Base-by-base conservation (phyloP, 2,888 invertebrate genomes). In the Parelbella ahira region DNA sequence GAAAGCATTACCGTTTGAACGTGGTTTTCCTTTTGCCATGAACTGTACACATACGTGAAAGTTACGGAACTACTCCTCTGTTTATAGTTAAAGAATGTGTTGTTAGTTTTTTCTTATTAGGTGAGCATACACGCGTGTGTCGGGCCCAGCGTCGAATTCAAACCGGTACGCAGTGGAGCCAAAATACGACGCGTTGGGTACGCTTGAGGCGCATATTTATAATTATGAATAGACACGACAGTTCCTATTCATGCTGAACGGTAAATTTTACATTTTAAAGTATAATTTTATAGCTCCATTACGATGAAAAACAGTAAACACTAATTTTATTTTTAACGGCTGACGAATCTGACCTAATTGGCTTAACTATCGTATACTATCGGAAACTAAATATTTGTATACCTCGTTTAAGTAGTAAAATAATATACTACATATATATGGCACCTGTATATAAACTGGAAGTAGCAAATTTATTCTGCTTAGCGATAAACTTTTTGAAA, bases 71-170 rank as follows among this genome's bases (percentile, higher is more conserved):
- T 21, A 29, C 1, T 13, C 27, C 32, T 39, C 23, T 37, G 24
- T 48, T 47, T 50, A 45, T 36, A 46, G 47, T 33, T 37, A 27
- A 44, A 44, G 47, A 50, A 55, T 51, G 38, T 27, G 37, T 32
- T 39, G 37, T 37, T 44, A 36, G 43, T n/a, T 36, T 29, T 44
- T 32, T 41, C 38, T 36, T 44, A 42, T 41, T 45, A 36, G 43
- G 48, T 36, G 25, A 33, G 34, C 23, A 23, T 23, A 13, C 13
- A 21, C 28, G 10, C 28, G 24, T 4, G 4, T 8, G 6, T 13
- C 20, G n/a, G 38, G 41, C 29, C 12, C 23, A 44, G 38, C 23
- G 41, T 46, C 15, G 29, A 39, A 49, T 45, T 44, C 41, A 45
- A 51, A 51, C 51, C 47, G 49, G 49, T 47, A 50, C 10, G 24